Conservation (phyloP, 1,140 invertebrate species). For the Drosophila virilis region DNA sequence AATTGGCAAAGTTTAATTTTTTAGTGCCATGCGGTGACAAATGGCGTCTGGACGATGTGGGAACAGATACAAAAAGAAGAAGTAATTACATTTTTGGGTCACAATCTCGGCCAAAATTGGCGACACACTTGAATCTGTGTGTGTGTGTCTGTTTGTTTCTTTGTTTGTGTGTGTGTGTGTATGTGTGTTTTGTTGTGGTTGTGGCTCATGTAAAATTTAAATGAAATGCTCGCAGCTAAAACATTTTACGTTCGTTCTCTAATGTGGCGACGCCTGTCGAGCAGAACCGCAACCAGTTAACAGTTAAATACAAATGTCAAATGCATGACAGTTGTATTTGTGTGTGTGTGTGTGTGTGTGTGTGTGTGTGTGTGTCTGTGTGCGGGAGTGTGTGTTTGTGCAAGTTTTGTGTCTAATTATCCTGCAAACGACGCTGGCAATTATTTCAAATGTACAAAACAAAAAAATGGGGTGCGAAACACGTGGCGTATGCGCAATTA, state of each 20-base stretch:
- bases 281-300: constrained; percentile 53
- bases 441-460: constrained; percentile 47
- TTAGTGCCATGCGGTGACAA: constrained; percentile 44
- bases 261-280: constrained; percentile 49
- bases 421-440: constrained; percentile 39
- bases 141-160: not conserved
- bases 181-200: constrained; percentile 34
- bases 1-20: constrained; percentile 77
- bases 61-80: constrained; percentile 29
- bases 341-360: not conserved
- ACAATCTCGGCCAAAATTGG: constrained; percentile 62
- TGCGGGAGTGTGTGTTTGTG: constrained; percentile 2
- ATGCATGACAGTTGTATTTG: constrained; percentile 6
- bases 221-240: constrained; percentile 46
- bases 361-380: not conserved
- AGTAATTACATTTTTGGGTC: constrained; percentile 67
- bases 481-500: constrained; percentile 47
- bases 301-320: constrained; percentile 72
- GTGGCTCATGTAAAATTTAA: constrained; percentile 67
- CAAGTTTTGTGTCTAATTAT: constrained; percentile 41
- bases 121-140: constrained; percentile 21
- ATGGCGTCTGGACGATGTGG: not conserved
- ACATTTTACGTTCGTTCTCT: constrained; percentile 34
- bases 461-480: constrained; percentile 43
- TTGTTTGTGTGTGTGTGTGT: no score